Base-by-base conservation (phyloP, 2,113 vertebrate species). In the Xenopus borealis region DNA sequence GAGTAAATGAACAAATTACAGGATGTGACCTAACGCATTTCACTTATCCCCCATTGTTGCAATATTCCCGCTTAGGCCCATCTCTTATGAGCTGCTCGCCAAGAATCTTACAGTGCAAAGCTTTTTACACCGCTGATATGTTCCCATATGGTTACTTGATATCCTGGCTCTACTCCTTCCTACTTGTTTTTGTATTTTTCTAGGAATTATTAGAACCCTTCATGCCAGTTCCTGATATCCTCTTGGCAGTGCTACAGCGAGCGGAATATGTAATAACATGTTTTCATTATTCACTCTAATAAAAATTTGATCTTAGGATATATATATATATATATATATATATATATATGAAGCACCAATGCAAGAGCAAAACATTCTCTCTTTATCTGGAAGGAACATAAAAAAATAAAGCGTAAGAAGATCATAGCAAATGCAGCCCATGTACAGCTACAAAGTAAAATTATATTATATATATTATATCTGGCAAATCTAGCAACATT, bases 171-270 rank as follows among this genome's bases (percentile, higher is more conserved):
- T 23, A 14, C 47, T 27, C 23, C 4, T 13, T 16, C 11, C 11
- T 45, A 45, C 16, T 45, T 52, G 33, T 53, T 12, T 16, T 19
- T 18, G 5, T 59, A 10, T 59, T 59, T 19, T 59, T 19, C 19
- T 59, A 18, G 53, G 14, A 63, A 64, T 46, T 46, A 47, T 18
- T 46, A 46, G 33, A 57, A 20, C 16, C 23, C 46, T 57, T 44
- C 27, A 33, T 74, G 72, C 72, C 63, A 74, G 67, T 33, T 53
- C 20, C 72, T 73, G 62, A 55, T 74, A 59, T 33, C n/a, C 13
- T 67, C 64, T 67, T 67, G 72, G 63, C 64, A 46, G 19, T 44
- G 50, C 6, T 61, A 67, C 72, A 20, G 19, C 55, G 2, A 7
- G 12, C 57, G 52, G 50, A 53, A 67, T 44, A 66, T 19, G 47